These are phyloP conservation scores for Ypsolopha scabrella DNA, from an alignment of 2,888 invertebrate species.

Conservation along the genomic window DNA sequence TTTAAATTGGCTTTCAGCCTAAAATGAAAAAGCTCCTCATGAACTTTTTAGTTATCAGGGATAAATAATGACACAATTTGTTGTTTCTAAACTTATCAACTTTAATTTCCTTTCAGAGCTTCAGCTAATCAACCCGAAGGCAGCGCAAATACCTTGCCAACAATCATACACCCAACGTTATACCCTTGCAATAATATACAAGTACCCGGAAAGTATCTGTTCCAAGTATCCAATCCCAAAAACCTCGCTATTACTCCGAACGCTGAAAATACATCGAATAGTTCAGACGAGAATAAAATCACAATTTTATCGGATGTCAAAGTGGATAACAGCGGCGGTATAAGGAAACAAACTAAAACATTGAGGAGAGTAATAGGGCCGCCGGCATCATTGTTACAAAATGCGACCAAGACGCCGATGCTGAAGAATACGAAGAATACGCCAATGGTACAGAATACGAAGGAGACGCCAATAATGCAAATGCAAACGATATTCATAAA, in stretches of 20 bases:
- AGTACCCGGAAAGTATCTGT: constrained; percentile 7
- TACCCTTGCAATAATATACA: no score
- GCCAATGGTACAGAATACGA: constrained; percentile 21
- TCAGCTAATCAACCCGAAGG: no score
- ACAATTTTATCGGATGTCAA: constrained; percentile 54
- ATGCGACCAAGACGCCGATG: constrained; percentile 41
- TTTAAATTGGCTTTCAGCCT: not conserved
- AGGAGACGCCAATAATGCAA: constrained; percentile 40
- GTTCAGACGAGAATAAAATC: constrained; percentile 32
- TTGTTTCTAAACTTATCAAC: no score
- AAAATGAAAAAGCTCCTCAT: no score
- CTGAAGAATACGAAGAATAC: constrained; percentile 13
- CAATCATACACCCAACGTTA: no score
- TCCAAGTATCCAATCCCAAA: constrained; percentile 21
- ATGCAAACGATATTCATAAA: constrained; percentile 51
- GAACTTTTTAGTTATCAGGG: no score
- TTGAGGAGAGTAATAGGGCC: constrained; percentile 17
- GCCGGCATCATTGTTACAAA: constrained; percentile 12
- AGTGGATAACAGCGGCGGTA: constrained; percentile 28
- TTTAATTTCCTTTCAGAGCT: no score
- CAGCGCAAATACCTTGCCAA: no score
- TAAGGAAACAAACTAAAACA: constrained; percentile 6
- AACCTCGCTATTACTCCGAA: not conserved
- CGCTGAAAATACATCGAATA: not conserved
- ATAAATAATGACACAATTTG: no score